These are phyloP conservation scores for Acropora tenuis DNA, from an alignment of 64 coral and sea anemone genomes.

Conservation along the genomic window DNA sequence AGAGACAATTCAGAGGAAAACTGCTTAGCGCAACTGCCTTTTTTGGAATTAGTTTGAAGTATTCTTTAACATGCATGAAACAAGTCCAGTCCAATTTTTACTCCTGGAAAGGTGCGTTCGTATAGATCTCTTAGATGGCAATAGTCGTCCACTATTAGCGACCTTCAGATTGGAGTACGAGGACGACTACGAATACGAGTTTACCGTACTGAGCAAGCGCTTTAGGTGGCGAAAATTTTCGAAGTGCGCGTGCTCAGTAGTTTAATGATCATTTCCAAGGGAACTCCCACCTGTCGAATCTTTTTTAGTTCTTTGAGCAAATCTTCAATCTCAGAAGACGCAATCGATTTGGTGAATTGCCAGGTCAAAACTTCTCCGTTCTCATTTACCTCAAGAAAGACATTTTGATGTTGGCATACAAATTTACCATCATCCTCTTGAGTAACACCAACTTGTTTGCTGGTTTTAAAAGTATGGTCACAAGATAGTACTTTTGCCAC, in stretches of 20 bases:
- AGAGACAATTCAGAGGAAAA: too few relatives aligned
- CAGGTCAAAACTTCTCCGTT: slow-evolving; percentile 54
- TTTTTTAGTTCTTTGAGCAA: slow-evolving; percentile 66
- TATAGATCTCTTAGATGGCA: slow-evolving; percentile 68
- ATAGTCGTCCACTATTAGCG: slow-evolving; percentile 63
- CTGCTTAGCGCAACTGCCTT: too few relatives aligned
- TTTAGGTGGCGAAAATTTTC: too few relatives aligned
- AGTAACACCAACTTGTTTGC: slow-evolving; percentile 73
- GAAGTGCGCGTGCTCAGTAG: too few relatives aligned
- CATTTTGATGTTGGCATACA: too few relatives aligned
- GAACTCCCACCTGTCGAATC: slow-evolving; percentile 36
- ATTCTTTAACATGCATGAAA: not conserved
- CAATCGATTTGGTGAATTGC: slow-evolving; percentile 66
- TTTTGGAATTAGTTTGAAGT: too few relatives aligned
- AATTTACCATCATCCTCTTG: slow-evolving; percentile 26
- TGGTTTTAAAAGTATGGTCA: slow-evolving; percentile 7
- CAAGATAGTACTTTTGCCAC: too few relatives aligned
- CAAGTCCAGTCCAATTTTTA: slow-evolving; percentile 66
- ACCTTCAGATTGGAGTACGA: too few relatives aligned
- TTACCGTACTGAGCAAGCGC: too few relatives aligned
- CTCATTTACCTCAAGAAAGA: too few relatives aligned
- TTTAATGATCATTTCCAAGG: slow-evolving; percentile 64
- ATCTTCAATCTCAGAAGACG: slow-evolving; percentile 67
- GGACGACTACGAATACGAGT: too few relatives aligned
- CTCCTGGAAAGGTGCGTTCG: slow-evolving; percentile 74